These are phyloP conservation scores for Ambastaia sidthimunki DNA, from an alignment of 2,797 vertebrate genomes.

Conservation along the genomic window DNA sequence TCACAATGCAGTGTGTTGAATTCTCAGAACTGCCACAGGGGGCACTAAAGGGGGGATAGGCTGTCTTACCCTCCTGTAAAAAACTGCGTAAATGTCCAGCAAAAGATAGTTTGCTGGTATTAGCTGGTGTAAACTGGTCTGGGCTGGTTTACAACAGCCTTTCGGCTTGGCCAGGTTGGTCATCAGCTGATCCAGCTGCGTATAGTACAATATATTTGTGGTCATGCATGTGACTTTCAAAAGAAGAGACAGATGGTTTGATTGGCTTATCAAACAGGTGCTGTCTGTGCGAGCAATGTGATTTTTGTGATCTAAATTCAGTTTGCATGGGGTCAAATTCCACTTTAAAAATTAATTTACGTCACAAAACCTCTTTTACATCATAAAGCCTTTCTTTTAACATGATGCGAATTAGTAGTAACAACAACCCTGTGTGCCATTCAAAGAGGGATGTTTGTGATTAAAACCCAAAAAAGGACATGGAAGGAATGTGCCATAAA, in stretches of 20 bases:
- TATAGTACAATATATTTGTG: not conserved
- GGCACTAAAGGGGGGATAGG: not conserved
- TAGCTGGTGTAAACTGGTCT: not conserved
- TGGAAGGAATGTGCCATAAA: constrained; percentile 72
- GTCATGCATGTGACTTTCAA: not conserved
- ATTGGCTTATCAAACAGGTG: not conserved
- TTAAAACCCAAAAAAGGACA: constrained; percentile 57
- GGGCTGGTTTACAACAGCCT: not conserved
- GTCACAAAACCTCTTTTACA: constrained; percentile 11
- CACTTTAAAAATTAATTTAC: not conserved
- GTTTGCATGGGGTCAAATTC: not conserved
- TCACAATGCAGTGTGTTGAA: not conserved
- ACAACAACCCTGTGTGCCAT: constrained; percentile 34
- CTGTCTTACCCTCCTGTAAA: no score
- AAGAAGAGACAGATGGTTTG: not conserved
- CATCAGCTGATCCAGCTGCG: not conserved
- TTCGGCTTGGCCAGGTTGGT: not conserved
- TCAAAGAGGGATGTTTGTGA: constrained; percentile 59
- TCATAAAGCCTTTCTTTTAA: not conserved
- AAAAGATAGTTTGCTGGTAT: not conserved
- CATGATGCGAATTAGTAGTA: constrained; percentile 39
- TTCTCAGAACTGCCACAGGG: not conserved
- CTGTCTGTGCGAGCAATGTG: not conserved
- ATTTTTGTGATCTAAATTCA: not conserved
- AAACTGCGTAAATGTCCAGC: no score